Conservation (phyloP, 2,888 invertebrate genomes). For the Phyto melanocephala region DNA sequence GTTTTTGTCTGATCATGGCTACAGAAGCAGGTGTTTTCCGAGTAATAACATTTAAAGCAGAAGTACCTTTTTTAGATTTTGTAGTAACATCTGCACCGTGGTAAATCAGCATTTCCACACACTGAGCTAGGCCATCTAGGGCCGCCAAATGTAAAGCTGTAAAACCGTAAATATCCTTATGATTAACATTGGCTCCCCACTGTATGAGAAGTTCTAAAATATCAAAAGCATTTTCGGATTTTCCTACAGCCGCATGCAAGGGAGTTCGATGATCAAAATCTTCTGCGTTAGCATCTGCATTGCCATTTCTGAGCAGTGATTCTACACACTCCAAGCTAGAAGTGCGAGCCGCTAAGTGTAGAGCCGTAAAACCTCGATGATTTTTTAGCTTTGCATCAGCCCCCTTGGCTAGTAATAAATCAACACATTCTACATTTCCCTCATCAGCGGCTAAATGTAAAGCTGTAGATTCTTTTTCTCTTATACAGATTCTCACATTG, state of each 20-base stretch:
- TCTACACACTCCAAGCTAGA: slow-evolving; percentile 91
- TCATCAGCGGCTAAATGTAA: slow-evolving; percentile 93
- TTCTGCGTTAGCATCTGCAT: slow-evolving; percentile 88
- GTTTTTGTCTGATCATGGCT: slow-evolving; percentile 88
- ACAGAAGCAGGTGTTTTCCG: slow-evolving; percentile 92
- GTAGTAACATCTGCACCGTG: slow-evolving; percentile 94
- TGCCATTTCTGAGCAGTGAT: slow-evolving; percentile 85
- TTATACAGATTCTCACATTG: slow-evolving; percentile 84
- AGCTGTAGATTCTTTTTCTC: slow-evolving; percentile 88
- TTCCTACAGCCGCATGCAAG: slow-evolving; percentile 90
- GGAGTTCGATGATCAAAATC: slow-evolving; percentile 91
- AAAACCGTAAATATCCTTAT: slow-evolving; percentile 91
- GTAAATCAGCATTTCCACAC: slow-evolving; percentile 90
- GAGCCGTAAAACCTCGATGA: slow-evolving; percentile 89
- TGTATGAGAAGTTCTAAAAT: slow-evolving; percentile 88
- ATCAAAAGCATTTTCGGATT: slow-evolving; percentile 88
- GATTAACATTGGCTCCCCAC: slow-evolving; percentile 90
- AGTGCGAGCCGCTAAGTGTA: slow-evolving; percentile 90
- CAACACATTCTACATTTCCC: slow-evolving; percentile 90
- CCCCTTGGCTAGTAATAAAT: slow-evolving; percentile 85
- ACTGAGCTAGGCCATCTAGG: slow-evolving; percentile 89
- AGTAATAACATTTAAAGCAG: slow-evolving; percentile 90
- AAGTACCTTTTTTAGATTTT: slow-evolving; percentile 91
- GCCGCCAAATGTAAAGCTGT: slow-evolving; percentile 92
- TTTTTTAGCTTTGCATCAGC: slow-evolving; percentile 88